Evolutionary conservation across 2,797 vertebrate species (phyloP).

Genomic region (Dallia pectoralis): DNA sequence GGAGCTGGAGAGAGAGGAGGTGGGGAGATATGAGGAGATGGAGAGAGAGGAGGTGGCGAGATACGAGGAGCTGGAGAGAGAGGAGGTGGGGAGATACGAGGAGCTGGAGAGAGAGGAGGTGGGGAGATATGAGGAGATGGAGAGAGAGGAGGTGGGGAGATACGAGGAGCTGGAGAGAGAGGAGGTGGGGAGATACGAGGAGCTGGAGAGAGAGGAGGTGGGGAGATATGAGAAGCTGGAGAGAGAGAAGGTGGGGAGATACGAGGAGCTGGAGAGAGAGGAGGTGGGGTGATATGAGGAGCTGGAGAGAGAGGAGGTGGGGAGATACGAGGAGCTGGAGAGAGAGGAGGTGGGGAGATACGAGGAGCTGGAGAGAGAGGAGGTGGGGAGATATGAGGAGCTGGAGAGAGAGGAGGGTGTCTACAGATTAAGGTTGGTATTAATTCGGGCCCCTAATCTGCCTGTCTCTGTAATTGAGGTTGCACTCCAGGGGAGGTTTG

Average conservation of each 20-base stretch:
- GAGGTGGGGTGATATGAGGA: conserved; percentile 42
- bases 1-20: conserved; percentile 18
- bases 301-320: conserved; percentile 27
- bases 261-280: conserved; percentile 4
- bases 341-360: no score
- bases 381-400: conserved; percentile 44
- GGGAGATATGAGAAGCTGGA: conserved; percentile 42
- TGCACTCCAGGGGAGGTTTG: conserved; percentile 63
- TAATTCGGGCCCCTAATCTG: conserved; percentile 74
- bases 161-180: no score
- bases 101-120: conserved; percentile 19
- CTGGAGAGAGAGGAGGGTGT: conserved; percentile 35
- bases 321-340: no score
- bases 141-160: conserved; percentile 26
- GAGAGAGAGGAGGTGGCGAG: conserved; percentile 27
- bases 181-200: no score
- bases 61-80: no score
- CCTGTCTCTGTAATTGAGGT: conserved; percentile 75
- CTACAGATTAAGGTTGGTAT: conserved; percentile 69
- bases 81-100: no score
- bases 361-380: conserved; percentile 5
- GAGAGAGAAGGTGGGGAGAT: conserved; percentile 12
- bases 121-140: conserved; percentile 41
- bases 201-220: conserved; percentile 21
- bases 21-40: conserved; percentile 41